Percentiles rank a stretch among this genome's conserved stretches.
phyloP scores from a whole-genome alignment of 2,113 vertebrate species.

The Periophthalmus modestus region DNA sequence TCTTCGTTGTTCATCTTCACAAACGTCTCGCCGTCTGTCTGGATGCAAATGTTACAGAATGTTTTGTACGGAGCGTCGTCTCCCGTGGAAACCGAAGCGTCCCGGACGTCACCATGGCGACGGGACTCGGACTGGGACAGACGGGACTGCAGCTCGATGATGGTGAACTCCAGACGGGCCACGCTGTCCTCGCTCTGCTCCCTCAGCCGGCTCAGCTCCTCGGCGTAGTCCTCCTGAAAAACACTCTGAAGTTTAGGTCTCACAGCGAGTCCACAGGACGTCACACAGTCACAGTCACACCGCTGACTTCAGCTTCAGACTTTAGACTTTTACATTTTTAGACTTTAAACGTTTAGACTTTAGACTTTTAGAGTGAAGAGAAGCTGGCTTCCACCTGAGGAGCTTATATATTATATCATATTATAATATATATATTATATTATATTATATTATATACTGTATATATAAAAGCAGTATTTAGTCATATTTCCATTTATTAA shows the following conservation, averaged over 20 bases:
- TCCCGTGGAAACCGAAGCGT: slow-evolving; percentile 83
- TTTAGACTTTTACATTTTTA: too few relatives aligned
- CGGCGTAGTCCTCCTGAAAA: slow-evolving; percentile 84
- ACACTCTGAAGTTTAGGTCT: not conserved
- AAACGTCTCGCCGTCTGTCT: slow-evolving; percentile 91
- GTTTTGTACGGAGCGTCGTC: slow-evolving; percentile 78
- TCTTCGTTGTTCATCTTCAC: slow-evolving; percentile 80
- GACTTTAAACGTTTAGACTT: too few relatives aligned
- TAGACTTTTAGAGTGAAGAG: too few relatives aligned
- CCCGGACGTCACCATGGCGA: slow-evolving; percentile 71
- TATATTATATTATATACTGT: too few relatives aligned
- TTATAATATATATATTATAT: too few relatives aligned
- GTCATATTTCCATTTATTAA: too few relatives aligned
- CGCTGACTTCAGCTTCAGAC: too few relatives aligned
- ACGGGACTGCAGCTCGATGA: slow-evolving; percentile 77
- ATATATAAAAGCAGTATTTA: too few relatives aligned
- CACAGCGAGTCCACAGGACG: too few relatives aligned
- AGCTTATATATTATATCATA: too few relatives aligned
- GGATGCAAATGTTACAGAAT: slow-evolving; percentile 86
- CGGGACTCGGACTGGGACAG: slow-evolving; percentile 70
- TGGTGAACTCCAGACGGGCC: slow-evolving; percentile 75
- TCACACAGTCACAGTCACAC: too few relatives aligned
- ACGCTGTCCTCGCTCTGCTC: slow-evolving; percentile 81
- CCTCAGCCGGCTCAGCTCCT: slow-evolving; percentile 80
- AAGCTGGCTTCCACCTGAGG: too few relatives aligned